Conservation (phyloP, 2,888 invertebrate genomes). For the Litoditis marina region DNA sequence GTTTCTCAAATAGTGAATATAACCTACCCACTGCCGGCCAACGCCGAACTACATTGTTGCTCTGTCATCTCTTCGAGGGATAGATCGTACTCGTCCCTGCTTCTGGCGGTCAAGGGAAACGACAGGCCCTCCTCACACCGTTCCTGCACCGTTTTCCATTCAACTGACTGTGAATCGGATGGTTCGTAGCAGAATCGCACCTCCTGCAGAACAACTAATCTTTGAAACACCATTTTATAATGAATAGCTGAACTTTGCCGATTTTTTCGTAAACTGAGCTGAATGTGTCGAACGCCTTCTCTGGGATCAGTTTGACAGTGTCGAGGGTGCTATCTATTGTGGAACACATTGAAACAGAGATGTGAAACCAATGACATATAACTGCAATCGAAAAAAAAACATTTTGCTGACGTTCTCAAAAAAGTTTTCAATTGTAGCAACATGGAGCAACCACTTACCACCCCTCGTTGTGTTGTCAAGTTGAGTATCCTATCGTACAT, state of each 20-base stretch:
- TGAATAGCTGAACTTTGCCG: too few relatives aligned
- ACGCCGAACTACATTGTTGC: not conserved
- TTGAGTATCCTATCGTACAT: conserved; percentile 9
- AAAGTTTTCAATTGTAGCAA: too few relatives aligned
- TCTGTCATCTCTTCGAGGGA: conserved; percentile 4
- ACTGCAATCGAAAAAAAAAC: too few relatives aligned
- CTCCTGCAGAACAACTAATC: not conserved
- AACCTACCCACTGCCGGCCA: not conserved
- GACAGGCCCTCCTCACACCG: conserved; percentile 1
- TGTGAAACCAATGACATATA: too few relatives aligned
- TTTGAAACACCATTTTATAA: too few relatives aligned
- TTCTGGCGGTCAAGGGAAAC: not conserved
- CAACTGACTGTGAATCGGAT: not conserved
- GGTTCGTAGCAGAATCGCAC: conserved; percentile 8
- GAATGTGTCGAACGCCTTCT: too few relatives aligned
- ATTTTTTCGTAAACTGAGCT: too few relatives aligned
- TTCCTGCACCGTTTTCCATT: conserved; percentile 6
- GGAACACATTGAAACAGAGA: not conserved
- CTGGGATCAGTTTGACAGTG: too few relatives aligned
- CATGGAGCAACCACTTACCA: conserved; percentile 10
- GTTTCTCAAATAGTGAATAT: too few relatives aligned
- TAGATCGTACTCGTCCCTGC: not conserved
- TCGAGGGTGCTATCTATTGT: not conserved
- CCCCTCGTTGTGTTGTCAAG: not conserved
- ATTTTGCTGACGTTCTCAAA: too few relatives aligned